Percentiles rank a stretch among this genome's conserved stretches.
These are phyloP conservation scores for Ardeotis arabs DNA, from an alignment of 2,113 vertebrate genomes.

Conservation along the genomic window DNA sequence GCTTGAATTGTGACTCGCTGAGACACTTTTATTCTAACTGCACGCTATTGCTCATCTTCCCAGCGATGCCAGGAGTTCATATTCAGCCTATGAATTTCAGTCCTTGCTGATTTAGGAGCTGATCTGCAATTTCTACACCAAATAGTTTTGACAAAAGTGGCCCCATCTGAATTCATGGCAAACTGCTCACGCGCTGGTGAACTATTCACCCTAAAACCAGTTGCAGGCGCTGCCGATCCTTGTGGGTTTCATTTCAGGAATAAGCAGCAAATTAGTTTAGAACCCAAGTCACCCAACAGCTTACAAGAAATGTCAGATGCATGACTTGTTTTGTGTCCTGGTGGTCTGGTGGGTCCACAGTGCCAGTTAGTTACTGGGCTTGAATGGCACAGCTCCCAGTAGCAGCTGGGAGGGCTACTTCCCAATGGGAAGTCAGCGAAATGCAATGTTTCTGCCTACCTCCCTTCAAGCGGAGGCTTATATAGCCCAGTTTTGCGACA, in stretches of 20 bases:
- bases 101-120: constrained; percentile 12
- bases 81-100: not conserved
- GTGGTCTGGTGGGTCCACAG: not conserved
- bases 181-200: not conserved
- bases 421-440: accelerated
- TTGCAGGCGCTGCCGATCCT: not conserved
- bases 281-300: not conserved
- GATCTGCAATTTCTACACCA: not conserved
- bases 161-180: not conserved
- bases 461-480: not conserved
- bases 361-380: not conserved
- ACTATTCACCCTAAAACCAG: not conserved
- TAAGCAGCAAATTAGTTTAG: not conserved
- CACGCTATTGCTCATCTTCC: constrained; percentile 20
- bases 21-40: constrained; percentile 23
- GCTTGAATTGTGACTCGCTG: constrained; percentile 18
- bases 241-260: not conserved
- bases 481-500: not conserved
- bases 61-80: not conserved
- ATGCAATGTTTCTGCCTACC: not conserved
- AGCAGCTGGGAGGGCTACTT: not conserved
- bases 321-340: not conserved
- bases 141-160: not conserved
- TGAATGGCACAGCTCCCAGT: accelerated
- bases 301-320: not conserved